A percentile compares a stretch with the other conserved stretches of the same genome.
These are phyloP conservation scores for Gandaritis pyraliata DNA, from an alignment of 2,888 invertebrate species.

Conservation along the genomic window DNA sequence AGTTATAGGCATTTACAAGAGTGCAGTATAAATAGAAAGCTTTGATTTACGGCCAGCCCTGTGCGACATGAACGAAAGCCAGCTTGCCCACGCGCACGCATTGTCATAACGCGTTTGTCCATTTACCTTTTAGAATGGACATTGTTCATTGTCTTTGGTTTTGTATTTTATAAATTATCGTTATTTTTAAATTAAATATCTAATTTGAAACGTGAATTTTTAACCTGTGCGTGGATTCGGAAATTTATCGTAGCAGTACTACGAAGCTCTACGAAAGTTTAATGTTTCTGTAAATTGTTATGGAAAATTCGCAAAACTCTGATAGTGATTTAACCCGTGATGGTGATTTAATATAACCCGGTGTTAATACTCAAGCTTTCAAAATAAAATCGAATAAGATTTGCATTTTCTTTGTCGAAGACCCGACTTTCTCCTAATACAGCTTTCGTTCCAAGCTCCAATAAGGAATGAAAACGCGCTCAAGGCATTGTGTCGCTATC, in stretches of 20 bases:
- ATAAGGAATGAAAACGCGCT: constrained; percentile 62
- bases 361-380: neutral
- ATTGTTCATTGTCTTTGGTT: constrained; percentile 11
- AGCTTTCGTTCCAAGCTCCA: constrained; percentile 37
- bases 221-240: neutral
- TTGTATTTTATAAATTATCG: neutral
- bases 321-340: too few species aligned
- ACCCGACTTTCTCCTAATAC: constrained; percentile 21
- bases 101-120: constrained; percentile 47
- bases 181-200: too few species aligned
- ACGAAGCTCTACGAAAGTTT: constrained; percentile 10
- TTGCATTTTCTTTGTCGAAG: constrained; percentile 20
- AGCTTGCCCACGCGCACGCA: constrained; percentile 54
- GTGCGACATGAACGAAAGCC: constrained; percentile 28
- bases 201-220: too few species aligned
- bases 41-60: constrained; percentile 22
- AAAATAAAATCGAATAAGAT: constrained; percentile 7
- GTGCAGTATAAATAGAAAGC: constrained; percentile 15
- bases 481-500: constrained; percentile 68
- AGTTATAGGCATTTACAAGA: constrained; percentile 1
- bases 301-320: neutral
- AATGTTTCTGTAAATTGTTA: neutral
- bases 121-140: constrained; percentile 35
- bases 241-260: constrained; percentile 2
- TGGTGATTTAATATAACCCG: too few species aligned